Evolutionary conservation across 2,797 vertebrate genomes (phyloP).

Genomic region (Tauraco hartlaubi): DNA sequence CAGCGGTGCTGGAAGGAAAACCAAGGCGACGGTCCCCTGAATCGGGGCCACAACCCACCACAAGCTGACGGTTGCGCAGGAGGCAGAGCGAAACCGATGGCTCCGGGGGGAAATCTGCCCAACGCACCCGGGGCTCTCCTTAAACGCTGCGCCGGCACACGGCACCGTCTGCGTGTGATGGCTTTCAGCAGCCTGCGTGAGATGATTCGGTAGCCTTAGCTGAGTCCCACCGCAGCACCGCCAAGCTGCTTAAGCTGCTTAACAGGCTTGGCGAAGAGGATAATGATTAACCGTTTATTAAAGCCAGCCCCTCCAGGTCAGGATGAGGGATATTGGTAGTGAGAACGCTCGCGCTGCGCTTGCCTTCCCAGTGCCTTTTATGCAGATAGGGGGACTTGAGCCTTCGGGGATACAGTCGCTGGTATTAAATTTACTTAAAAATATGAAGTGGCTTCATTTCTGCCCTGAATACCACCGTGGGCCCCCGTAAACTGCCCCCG

Average conservation of each 20-base stretch:
- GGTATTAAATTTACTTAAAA: slow-evolving; percentile 51
- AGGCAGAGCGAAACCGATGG: background rate
- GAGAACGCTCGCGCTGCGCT: slow-evolving; percentile 35
- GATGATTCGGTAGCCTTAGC: slow-evolving; percentile 34
- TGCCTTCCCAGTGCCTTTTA: slow-evolving; percentile 60
- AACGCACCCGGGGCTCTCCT: background rate
- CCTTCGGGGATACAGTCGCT: slow-evolving; percentile 17
- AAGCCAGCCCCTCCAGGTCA: slow-evolving; percentile 65
- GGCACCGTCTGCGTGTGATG: background rate
- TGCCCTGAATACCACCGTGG: slow-evolving; percentile 17
- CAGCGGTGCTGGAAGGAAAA: background rate
- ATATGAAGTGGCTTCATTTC: slow-evolving; percentile 40
- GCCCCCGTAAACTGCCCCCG: background rate
- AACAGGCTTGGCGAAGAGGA: slow-evolving; percentile 56
- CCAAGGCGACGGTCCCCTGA: fast-evolving
- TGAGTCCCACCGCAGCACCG: slow-evolving; percentile 43
- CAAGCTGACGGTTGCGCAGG: fast-evolving
- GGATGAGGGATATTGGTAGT: slow-evolving; percentile 37
- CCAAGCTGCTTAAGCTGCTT: slow-evolving; percentile 67
- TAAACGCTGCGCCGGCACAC: background rate
- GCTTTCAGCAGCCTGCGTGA: slow-evolving; percentile 6
- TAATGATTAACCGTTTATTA: slow-evolving; percentile 66
- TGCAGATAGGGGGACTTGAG: slow-evolving; percentile 44
- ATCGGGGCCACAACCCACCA: background rate
- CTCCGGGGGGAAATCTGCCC: background rate